These are phyloP conservation scores for Montifringilla adamsi DNA, from an alignment of 2,113 vertebrate species.

Conservation along the genomic window DNA sequence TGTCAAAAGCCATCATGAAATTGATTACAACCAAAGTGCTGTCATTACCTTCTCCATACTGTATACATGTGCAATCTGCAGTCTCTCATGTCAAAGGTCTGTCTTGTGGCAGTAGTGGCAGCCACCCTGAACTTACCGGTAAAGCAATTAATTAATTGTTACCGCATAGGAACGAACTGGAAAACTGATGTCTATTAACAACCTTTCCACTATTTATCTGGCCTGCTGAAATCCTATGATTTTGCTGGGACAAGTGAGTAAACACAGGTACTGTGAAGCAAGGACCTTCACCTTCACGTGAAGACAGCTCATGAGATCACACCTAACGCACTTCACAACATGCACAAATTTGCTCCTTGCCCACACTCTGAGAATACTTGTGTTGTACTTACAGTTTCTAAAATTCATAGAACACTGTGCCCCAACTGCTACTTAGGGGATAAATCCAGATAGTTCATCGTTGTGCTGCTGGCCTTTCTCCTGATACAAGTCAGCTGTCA, in stretches of 20 bases:
- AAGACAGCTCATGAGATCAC: neutral
- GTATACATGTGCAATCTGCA: neutral
- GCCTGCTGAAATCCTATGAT: neutral
- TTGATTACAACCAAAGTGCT: neutral
- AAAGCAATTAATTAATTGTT: neutral
- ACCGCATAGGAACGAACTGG: neutral
- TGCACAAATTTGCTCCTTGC: neutral
- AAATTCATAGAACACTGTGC: neutral
- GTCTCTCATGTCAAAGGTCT: neutral
- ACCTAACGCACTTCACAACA: neutral
- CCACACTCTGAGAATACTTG: neutral
- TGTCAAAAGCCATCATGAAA: neutral
- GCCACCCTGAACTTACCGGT: neutral
- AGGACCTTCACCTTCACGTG: neutral
- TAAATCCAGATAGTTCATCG: neutral
- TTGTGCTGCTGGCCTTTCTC: neutral
- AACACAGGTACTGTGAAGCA: neutral
- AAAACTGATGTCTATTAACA: neutral
- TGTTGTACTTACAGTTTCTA: fast-evolving
- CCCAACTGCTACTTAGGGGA: neutral
- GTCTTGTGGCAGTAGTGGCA: neutral
- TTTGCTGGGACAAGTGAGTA: neutral
- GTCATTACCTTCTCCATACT: neutral
- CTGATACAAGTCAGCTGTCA: neutral
- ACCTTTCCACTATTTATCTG: neutral